Conservation (phyloP, 1,140 invertebrate genomes). For the Drosophila simulans region DNA sequence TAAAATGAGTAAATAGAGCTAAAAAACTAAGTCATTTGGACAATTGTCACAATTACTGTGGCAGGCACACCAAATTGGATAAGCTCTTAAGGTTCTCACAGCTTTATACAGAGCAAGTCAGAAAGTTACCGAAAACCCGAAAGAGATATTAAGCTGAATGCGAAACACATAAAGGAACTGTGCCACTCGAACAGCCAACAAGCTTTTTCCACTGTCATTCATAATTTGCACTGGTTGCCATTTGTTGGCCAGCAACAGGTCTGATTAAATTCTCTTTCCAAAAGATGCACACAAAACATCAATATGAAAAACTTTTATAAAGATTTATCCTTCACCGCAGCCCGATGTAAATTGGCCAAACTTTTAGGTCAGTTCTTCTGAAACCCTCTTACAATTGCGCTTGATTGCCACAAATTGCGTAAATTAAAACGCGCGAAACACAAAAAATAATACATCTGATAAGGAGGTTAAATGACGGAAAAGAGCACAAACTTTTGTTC, state of each 20-base stretch:
- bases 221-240: slow-evolving; percentile 40
- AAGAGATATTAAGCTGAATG: slow-evolving; percentile 12
- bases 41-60: slow-evolving; percentile 41
- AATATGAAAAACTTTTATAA: background rate
- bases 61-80: slow-evolving; percentile 20
- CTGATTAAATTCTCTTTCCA: slow-evolving; percentile 12
- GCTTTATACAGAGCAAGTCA: slow-evolving; percentile 41
- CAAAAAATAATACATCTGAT: slow-evolving; percentile 7
- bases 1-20: slow-evolving; percentile 9
- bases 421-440: slow-evolving; percentile 69
- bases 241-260: slow-evolving; percentile 67
- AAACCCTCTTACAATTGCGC: slow-evolving; percentile 55
- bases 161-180: slow-evolving; percentile 49
- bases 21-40: slow-evolving; percentile 15
- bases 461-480: slow-evolving; percentile 5
- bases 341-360: slow-evolving; percentile 13
- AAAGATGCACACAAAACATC: background rate
- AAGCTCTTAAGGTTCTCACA: slow-evolving; percentile 46
- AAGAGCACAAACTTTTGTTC: slow-evolving; percentile 50
- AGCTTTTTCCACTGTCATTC: slow-evolving; percentile 71
- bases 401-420: slow-evolving; percentile 71
- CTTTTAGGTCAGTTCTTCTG: slow-evolving; percentile 7
- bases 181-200: slow-evolving; percentile 75
- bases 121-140: background rate
- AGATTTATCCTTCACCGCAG: background rate